Base-by-base conservation (phyloP, 2,797 vertebrate genomes). In the Macrochelys suwanniensis region DNA sequence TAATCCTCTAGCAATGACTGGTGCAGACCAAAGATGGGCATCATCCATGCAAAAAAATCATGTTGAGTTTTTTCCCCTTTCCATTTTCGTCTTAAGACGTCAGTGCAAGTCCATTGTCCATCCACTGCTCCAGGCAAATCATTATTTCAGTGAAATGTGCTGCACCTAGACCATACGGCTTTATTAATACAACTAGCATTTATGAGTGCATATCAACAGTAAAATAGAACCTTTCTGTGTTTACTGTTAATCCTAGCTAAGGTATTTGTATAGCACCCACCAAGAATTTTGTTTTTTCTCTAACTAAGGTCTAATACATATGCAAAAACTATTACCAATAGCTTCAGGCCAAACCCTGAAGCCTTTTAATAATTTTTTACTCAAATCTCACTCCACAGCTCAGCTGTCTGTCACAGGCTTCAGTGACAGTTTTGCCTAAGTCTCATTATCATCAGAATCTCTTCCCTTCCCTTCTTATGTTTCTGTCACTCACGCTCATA, bases 251-350 rank as follows among this genome's bases (percentile, higher is more conserved):
- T 76, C 42, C 13, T 76, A 76, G 50, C 56, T 82, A 53, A 95
- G 71, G 21, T 79, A 87, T 85, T 90, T 94, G 77, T 89, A 2
- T 56, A 59, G 19, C 12, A 45, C 80, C 9, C 94, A 86, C 15
- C 56, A 90, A 77, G 25, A 89, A 92, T 81, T 90, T 82, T 93
- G 19, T 80, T 92, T 23, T 93, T 95, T 42, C 47, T 95, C 51
- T 21, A 71, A 45, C 86, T 54, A 82, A 57, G n/a, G 4, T 16
- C 87, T 86, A 3, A 68, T 57, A 28, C 21, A 1, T 84, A 10
- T 86, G 84, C 77, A 88, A 81, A 87, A 85, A 28, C 17, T 87
- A 57, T 25, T 88, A 42, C n/a, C n/a, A n/a, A n/a, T n/a, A n/a
- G n/a, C n/a, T n/a, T n/a, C n/a, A n/a, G n/a, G n/a, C n/a, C 37